These are phyloP conservation scores for Azorinus chamasolen DNA, from an alignment of 2,888 invertebrate species.

Conservation along the genomic window DNA sequence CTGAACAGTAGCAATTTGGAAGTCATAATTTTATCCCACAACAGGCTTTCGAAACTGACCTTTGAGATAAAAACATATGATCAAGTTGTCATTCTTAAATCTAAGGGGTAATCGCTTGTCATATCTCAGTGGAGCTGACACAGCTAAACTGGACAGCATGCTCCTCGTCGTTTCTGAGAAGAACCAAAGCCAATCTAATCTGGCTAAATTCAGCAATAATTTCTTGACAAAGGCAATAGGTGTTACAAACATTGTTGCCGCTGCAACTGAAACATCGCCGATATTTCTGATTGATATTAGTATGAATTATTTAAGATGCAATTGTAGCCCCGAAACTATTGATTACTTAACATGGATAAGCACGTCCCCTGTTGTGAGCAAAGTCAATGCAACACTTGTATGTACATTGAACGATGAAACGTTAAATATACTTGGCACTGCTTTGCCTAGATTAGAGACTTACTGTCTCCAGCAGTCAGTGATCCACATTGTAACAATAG, in stretches of 20 bases:
- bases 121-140: not conserved
- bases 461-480: not conserved
- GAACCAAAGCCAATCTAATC: too few species aligned
- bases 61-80: conserved; percentile 20
- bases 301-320: conserved; percentile 13
- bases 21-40: conserved; percentile 8
- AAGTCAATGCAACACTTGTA: not conserved
- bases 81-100: conserved; percentile 3
- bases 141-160: conserved; percentile 5
- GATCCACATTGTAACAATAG: not conserved
- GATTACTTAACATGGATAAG: conserved; percentile 9
- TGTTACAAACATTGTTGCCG: too few species aligned
- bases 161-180: too few species aligned
- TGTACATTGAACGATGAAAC: conserved; percentile 10
- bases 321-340: conserved; percentile 3
- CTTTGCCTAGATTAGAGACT: not conserved
- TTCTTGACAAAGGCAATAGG: too few species aligned
- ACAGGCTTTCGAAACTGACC: not conserved
- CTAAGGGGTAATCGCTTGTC: conserved; percentile 7
- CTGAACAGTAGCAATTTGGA: not conserved
- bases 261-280: too few species aligned
- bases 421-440: not conserved
- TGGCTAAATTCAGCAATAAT: too few species aligned
- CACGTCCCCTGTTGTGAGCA: not conserved
- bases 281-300: not conserved